Base-by-base conservation (phyloP, 35 echinoderm and acorn worm genomes). In the Lytechinus variegatus region DNA sequence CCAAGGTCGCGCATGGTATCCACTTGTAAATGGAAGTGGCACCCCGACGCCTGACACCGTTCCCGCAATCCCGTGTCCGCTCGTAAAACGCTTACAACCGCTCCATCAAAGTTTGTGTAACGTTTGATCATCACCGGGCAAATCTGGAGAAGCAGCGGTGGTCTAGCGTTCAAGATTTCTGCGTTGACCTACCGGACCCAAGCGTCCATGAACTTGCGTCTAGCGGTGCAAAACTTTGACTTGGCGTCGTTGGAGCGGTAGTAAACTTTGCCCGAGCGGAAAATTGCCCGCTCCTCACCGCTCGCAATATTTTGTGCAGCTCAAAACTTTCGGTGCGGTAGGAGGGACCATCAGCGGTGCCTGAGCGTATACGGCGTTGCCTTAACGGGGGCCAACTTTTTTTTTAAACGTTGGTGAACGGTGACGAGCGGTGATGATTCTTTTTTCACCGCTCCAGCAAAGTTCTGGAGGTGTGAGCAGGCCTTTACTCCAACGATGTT, bases 321-420 rank as follows among this genome's bases (percentile, higher is more conserved):
- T 89, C 87, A 89, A 89, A 89, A 89, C 87, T 89, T 89, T 89
- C 87, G 27, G 87, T 52, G 87, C 28, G 87, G 87, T 89, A 89
- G 87, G 87, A 89, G 87, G 87, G 87, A 89, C 87, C 87, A 89
- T 71, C 61, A 71, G 61, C 61, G 61, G 61, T 71, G 61, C 14
- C 61, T 44, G 33, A 44, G 87, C 87, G 87, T 89, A 89, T 89
- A 89, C 87, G 87, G 87, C 87, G 87, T 89, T 89, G 87, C 87
- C 87, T 89, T 89, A 89, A 89, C 87, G 87, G 87, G 52, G 87
- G 87, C 87, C 87, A 89, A 89, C 87, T 89, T 89, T n/a, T n/a
- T n/a, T n/a, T n/a, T n/a, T n/a, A n/a, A n/a, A n/a, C n/a, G n/a
- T n/a, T n/a, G n/a, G n/a, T n/a, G n/a, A n/a, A n/a, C n/a, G n/a